Percentiles rank a stretch among this genome's conserved stretches.
These are phyloP conservation scores for Xanthia togata DNA, from an alignment of 2,888 invertebrate species.

Conservation along the genomic window DNA sequence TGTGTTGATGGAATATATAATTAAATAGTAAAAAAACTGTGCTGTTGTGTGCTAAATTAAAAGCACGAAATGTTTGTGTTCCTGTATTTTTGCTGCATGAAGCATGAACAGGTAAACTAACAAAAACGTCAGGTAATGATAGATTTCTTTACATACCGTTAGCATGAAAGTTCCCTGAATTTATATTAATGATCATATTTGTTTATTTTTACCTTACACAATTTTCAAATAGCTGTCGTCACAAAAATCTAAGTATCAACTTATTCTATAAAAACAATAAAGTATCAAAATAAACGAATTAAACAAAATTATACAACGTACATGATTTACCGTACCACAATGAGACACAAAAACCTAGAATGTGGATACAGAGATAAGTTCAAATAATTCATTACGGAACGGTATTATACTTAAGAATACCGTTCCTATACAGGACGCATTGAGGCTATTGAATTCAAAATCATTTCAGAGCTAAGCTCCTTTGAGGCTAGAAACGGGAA, in stretches of 20 bases:
- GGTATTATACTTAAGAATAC: conserved; percentile 55
- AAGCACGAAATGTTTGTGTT: conserved; percentile 43
- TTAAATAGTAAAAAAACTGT: conserved; percentile 43
- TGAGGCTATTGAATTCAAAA: conserved; percentile 61
- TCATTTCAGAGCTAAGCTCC: conserved; percentile 47
- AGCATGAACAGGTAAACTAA: background rate
- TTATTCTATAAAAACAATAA: background rate
- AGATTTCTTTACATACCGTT: background rate
- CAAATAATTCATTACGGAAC: conserved; percentile 57
- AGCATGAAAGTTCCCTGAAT: background rate
- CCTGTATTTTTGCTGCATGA: conserved; percentile 42
- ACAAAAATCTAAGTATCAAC: background rate
- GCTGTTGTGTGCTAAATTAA: conserved; percentile 29
- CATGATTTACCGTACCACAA: background rate
- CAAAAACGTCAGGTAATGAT: background rate
- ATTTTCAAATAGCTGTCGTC: background rate
- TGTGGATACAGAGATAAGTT: conserved; percentile 6
- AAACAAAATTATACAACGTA: background rate
- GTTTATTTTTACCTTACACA: background rate
- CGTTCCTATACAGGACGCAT: conserved; percentile 46
- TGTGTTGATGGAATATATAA: conserved; percentile 59
- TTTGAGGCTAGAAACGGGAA: conserved; percentile 51
- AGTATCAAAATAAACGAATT: background rate
- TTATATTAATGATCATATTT: background rate
- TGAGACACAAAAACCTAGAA: background rate